phyloP scores from a whole-genome alignment of 2,797 vertebrate species.

The Lates japonicus region DNA sequence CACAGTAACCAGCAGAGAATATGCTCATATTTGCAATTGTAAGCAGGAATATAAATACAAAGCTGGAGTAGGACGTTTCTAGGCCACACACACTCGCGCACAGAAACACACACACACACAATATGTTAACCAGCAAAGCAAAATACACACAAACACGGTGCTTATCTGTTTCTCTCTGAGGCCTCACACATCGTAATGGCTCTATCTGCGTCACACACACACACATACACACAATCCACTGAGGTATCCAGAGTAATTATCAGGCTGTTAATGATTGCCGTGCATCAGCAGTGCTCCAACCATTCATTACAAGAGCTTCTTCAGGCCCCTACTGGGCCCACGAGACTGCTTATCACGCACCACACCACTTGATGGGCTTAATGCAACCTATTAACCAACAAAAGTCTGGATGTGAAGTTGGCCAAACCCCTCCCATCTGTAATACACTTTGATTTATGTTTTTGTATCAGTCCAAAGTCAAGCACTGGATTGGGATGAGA shows the following conservation, averaged over 20 bases:
- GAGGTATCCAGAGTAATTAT: constrained; percentile 95
- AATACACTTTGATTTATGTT: constrained; percentile 74
- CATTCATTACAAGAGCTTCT: constrained; percentile 92
- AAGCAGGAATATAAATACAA: constrained; percentile 67
- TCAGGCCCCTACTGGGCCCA: constrained; percentile 84
- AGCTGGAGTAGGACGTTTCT: constrained; percentile 68
- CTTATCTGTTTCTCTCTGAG: constrained; percentile 79
- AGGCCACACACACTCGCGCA: constrained; percentile 66
- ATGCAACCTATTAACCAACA: constrained; percentile 92
- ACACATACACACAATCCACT: constrained; percentile 63
- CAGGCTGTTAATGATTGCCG: constrained; percentile 91
- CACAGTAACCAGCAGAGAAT: constrained; percentile 44
- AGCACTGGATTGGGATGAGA: constrained; percentile 64
- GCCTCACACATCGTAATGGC: constrained; percentile 77
- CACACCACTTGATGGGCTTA: constrained; percentile 89
- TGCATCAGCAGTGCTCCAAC: constrained; percentile 88
- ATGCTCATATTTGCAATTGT: constrained; percentile 66
- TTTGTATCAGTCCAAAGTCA: constrained; percentile 70
- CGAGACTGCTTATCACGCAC: constrained; percentile 86
- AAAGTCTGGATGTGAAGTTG: constrained; percentile 81
- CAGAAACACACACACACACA: constrained; percentile 54
- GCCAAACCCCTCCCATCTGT: constrained; percentile 63
- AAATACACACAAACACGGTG: constrained; percentile 63
- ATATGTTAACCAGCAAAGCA: constrained; percentile 64
- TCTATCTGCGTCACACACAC: constrained; percentile 74